Evolutionary conservation across 2,888 invertebrate genomes (phyloP).

Genomic region (Melikaiella ostensackeni): DNA sequence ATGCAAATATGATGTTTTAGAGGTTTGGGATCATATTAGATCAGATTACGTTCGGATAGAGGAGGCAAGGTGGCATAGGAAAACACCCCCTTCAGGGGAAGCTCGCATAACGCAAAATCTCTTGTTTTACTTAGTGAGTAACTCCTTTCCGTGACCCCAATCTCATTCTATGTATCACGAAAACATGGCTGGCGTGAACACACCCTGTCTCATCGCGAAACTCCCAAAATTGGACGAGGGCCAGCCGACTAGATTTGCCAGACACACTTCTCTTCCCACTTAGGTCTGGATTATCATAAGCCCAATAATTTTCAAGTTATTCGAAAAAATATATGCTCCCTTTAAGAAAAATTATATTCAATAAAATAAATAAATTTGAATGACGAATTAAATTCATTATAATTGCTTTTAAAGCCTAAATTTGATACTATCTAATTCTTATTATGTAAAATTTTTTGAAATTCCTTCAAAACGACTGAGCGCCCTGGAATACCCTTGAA

Average conservation of each 20-base stretch:
- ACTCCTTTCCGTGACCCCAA: slow-evolving; percentile 59
- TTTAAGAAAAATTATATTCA: too few species aligned
- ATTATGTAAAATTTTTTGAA: too few species aligned
- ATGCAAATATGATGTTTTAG: background rate
- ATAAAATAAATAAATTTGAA: too few species aligned
- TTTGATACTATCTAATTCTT: too few species aligned
- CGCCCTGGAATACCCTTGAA: too few species aligned
- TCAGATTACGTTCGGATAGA: background rate
- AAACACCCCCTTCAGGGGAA: slow-evolving; percentile 53
- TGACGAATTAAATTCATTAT: too few species aligned
- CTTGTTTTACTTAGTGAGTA: slow-evolving; percentile 58
- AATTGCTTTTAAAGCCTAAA: too few species aligned
- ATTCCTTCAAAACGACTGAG: too few species aligned
- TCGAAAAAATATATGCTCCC: background rate
- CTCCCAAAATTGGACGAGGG: slow-evolving; percentile 65
- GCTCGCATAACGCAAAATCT: slow-evolving; percentile 44
- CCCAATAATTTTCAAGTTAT: background rate
- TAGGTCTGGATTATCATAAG: background rate
- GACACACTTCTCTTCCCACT: slow-evolving; percentile 22
- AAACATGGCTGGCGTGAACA: slow-evolving; percentile 39
- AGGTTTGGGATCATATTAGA: background rate
- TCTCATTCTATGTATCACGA: slow-evolving; percentile 57
- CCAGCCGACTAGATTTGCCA: slow-evolving; percentile 54
- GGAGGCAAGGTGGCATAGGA: slow-evolving; percentile 1
- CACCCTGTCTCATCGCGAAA: slow-evolving; percentile 48